A percentile compares a stretch with the other conserved stretches of the same genome.
Evolutionary conservation across 2,888 invertebrate genomes (phyloP).

Genomic region (Syrista parreyssii): DNA sequence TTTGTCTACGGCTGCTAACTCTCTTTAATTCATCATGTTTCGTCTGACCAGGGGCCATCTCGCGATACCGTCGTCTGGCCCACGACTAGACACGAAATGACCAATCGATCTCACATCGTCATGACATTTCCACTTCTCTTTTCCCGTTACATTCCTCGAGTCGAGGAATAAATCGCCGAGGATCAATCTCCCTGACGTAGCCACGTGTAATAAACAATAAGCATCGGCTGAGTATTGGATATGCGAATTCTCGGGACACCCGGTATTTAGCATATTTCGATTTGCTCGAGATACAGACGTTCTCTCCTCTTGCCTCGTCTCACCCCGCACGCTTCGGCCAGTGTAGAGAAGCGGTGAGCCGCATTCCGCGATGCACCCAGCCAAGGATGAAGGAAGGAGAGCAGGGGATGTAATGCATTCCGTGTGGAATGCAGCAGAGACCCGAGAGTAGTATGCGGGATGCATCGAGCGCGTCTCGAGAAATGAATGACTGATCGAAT

Average conservation of each 20-base stretch:
- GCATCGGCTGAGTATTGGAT: neutral
- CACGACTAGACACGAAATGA: neutral
- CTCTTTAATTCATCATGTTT: neutral
- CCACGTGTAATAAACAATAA: neutral
- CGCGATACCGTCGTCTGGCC: neutral
- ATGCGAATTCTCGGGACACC: neutral
- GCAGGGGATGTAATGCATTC: constrained; percentile 38
- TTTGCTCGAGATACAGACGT: constrained; percentile 42
- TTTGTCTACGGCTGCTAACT: neutral
- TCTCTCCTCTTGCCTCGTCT: constrained; percentile 19
- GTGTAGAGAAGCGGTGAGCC: constrained; percentile 19
- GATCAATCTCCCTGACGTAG: neutral
- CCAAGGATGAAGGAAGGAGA: constrained; percentile 42
- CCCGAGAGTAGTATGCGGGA: neutral
- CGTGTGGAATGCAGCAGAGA: constrained; percentile 9
- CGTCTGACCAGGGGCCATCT: neutral
- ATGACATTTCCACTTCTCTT: neutral
- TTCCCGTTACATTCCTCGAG: neutral
- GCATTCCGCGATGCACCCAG: constrained; percentile 42
- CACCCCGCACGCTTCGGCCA: neutral
- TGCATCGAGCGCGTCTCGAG: neutral
- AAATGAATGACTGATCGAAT: neutral
- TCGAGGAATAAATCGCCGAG: neutral
- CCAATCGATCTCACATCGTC: neutral
- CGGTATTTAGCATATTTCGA: constrained; percentile 45